These are phyloP conservation scores for pig (Sus scrofa) DNA, from an alignment of 2,113 vertebrate genomes.

Conservation along the genomic window T2T-Sscrofa CM000822.6:79954001-79954500, in stretches of 20 bases:
- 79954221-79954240: rapidly evolving
- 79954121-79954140: rapidly evolving
- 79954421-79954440: neutral
- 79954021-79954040: neutral
- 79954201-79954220: neutral
- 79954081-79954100: neutral
- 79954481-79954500: neutral
- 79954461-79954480: neutral
- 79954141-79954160: neutral
- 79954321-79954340: neutral
- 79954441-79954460: neutral
- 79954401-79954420: neutral
- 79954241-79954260: rapidly evolving
- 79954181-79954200: neutral
- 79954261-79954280: rapidly evolving
- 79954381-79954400: neutral
- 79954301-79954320: neutral
- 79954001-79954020: rapidly evolving
- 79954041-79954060: neutral
- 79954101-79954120: neutral
- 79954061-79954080: rapidly evolving
- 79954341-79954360: neutral
- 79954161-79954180: neutral
- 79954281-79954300: neutral
- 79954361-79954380: neutral